Evolutionary conservation across 2,888 invertebrate species (phyloP), one percentile per base, ranked within the genome.

Genomic region (Drosophila nigricruria): DNA sequence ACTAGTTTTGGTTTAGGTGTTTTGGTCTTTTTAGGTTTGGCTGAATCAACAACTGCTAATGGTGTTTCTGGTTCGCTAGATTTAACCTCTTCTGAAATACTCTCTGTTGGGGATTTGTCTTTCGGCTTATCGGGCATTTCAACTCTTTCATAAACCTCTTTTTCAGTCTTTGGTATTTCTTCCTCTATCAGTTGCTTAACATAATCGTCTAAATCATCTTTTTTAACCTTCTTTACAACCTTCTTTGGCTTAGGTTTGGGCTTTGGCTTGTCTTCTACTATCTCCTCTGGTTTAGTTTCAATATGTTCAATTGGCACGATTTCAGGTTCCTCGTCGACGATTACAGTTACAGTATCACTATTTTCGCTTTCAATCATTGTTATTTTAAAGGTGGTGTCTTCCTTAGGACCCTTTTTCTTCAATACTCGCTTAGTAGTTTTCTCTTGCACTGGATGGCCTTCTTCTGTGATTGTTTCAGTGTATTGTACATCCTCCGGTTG

Each of bases 121-220:
- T 82, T 79, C 40, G 88, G 81, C 82, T 92, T 83, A 73, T 92
- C 88, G 45, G 90, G 88, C 64, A 90, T 87, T 53, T 92, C 92
- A 30, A 87, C 56, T 78, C 93, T 92, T 81, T 93, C 93, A 59
- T 93, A 91, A 78, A 92, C 91, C 77, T 93, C 93, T 4, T 92
- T 85, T 74, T 92, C 92, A 1, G 91, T 91, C 73, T 92, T 91
- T 70, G 90, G 87, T 72, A 91, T 89, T 75, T 92, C 90, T 77
- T 91, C 73, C 61, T 91, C 91, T 38, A 91, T 84, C 5, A 91
- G 67, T 59, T 84, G 81, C 61, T 82, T 75, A n/a, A 92, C 86
- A 63, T 91, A 91, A 10, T 91, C 84, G 40, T 91, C 81, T 36
- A 90, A 60, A 23, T 92, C 91, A n/a, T 91, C 87, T 36, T 87